Base-by-base conservation (phyloP, 2,113 vertebrate genomes). In the Stictonetta naevosa region DNA sequence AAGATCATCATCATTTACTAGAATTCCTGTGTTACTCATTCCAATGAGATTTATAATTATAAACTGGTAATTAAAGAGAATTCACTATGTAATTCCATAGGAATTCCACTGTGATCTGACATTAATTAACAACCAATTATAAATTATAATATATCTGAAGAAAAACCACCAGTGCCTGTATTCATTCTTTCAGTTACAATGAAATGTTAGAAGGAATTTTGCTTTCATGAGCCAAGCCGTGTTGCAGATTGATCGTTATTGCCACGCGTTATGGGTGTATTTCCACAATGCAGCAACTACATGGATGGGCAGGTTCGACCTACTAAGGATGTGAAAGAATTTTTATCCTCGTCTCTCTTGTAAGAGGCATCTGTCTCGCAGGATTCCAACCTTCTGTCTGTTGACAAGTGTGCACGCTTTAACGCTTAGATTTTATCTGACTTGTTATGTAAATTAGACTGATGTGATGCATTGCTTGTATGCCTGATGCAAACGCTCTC, bases 31-130 rank as follows among this genome's bases (percentile, higher is more conserved):
- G 93, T 97, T 97, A 97, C 95, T 96, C 76, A 93, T 96, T 96
- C 92, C 88, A 87, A 16, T 74, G 95, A 96, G 90, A 91, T 96
- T 97, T 97, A 95, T 97, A 98, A 97, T 98, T 98, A 97, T 94
- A 95, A 97, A 84, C 46, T 77, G 71, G 76, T 93, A 95, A 97
- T 96, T 95, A 97, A 97, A 96, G 95, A 97, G 85, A 96, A 94
- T 93, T 80, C 90, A 92, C 95, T 96, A 93, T 83, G 76, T 87
- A 97, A 96, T 97, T 98, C 93, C 91, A 95, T 97, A 94, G 88
- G 94, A 97, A 97, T 96, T 95, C 95, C 94, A 95, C 92, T 95
- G 96, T 90, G 97, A 93, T 94, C 91, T 96, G 96, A 95, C 96
- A 96, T 96, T 97, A 97, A 97, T 97, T 96, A 97, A 92, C 92